phyloP scores from a whole-genome alignment of 2,113 vertebrate species.

The Rana temporaria region DNA sequence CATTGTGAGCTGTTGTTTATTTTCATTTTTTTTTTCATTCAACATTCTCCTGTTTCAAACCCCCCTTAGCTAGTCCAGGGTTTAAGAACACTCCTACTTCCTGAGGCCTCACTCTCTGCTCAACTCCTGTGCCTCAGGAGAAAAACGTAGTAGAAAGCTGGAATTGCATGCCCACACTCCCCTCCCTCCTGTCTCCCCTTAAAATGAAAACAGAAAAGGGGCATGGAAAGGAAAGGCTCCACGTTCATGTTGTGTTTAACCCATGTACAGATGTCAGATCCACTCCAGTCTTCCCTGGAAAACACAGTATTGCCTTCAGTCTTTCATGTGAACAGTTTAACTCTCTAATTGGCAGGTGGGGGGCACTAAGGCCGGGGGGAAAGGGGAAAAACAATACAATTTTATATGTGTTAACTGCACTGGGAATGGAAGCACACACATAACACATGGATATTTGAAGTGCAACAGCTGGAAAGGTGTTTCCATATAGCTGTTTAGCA shows the following conservation, averaged over 20 bases:
- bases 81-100: slow-evolving; percentile 89
- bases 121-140: slow-evolving; percentile 62
- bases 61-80: slow-evolving; percentile 69
- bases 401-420: not conserved
- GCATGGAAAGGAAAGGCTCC: slow-evolving; percentile 41
- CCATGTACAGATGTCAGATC: slow-evolving; percentile 35
- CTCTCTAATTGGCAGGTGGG: slow-evolving; percentile 26
- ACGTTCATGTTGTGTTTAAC: slow-evolving; percentile 48
- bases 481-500: no score
- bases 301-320: not conserved
- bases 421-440: no score
- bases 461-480: no score
- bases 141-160: slow-evolving; percentile 57
- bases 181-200: slow-evolving; percentile 56
- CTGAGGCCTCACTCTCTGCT: slow-evolving; percentile 77
- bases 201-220: slow-evolving; percentile 61
- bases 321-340: not conserved
- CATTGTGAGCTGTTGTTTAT: slow-evolving; percentile 90
- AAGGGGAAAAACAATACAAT: not conserved
- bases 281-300: slow-evolving; percentile 7
- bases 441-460: no score
- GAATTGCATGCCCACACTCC: slow-evolving; percentile 54
- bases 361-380: slow-evolving; percentile 3
- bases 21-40: slow-evolving; percentile 77
- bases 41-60: slow-evolving; percentile 86